phyloP scores from a whole-genome alignment of 2,888 invertebrate species.

The Adelphocoris suturalis region DNA sequence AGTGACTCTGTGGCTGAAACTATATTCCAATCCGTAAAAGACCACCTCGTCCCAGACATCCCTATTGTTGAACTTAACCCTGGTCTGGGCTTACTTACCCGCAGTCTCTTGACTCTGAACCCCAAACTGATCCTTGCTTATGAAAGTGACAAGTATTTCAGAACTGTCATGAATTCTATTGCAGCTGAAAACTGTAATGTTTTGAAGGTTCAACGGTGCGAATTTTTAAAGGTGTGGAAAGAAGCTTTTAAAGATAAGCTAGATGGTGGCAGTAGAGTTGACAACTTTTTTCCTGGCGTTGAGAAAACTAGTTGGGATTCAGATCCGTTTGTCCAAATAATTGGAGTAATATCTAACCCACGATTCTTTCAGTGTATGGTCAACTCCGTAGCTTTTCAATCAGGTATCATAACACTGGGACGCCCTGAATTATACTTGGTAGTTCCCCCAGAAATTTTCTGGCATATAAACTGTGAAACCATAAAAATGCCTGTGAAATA shows the following conservation, averaged over 20 bases:
- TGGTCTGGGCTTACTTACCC: conserved; percentile 72
- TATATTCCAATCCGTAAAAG: conserved; percentile 59
- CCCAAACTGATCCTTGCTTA: conserved; percentile 51
- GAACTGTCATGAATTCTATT: not conserved
- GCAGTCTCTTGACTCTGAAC: conserved; percentile 53
- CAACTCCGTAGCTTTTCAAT: conserved; percentile 65
- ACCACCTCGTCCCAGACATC: conserved; percentile 11
- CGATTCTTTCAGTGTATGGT: conserved; percentile 61
- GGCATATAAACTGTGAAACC: not conserved
- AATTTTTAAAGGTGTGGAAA: conserved; percentile 55
- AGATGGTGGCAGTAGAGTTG: conserved; percentile 59
- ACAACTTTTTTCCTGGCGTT: conserved; percentile 46
- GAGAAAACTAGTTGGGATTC: conserved; percentile 66
- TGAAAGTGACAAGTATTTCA: conserved; percentile 71
- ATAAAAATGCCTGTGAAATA: not conserved
- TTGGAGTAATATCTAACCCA: conserved; percentile 55
- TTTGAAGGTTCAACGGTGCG: not conserved
- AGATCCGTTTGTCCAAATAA: conserved; percentile 58
- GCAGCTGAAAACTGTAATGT: not conserved
- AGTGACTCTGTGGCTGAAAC: conserved; percentile 62
- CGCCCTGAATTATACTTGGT: conserved; percentile 69
- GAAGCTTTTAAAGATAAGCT: conserved; percentile 57
- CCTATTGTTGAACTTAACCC: conserved; percentile 72
- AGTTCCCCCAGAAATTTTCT: conserved; percentile 55
- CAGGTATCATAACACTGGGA: conserved; percentile 62